A percentile compares a stretch with the other conserved stretches of the same genome.
Conservation (phyloP, 2,113 vertebrate species). For the Eonycteris spelaea region DNA sequence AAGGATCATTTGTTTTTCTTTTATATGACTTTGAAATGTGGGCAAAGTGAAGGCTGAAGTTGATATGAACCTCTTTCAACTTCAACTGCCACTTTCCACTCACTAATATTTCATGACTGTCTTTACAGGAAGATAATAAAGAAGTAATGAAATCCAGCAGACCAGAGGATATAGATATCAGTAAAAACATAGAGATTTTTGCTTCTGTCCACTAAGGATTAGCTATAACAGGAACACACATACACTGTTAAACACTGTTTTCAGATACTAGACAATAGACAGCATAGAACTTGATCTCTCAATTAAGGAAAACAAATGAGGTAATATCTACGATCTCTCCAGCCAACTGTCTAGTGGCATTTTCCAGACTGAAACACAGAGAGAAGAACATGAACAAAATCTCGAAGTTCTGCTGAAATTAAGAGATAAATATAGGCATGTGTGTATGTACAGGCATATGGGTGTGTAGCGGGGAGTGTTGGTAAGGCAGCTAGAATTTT, state of each 20-base stretch:
- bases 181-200: not conserved
- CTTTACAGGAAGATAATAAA: slow-evolving; percentile 17
- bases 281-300: not conserved
- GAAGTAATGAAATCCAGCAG: slow-evolving; percentile 31
- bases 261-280: not conserved
- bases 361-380: not conserved
- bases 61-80: not conserved
- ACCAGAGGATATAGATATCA: not conserved
- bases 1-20: slow-evolving; percentile 47
- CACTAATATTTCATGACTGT: not conserved
- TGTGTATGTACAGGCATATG: too few relatives aligned
- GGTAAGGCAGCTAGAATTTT: not conserved
- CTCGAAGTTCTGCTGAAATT: not conserved
- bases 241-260: not conserved
- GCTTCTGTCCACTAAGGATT: not conserved
- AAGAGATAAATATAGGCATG: not conserved
- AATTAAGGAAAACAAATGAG: not conserved
- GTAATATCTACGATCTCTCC: not conserved
- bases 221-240: not conserved
- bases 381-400: not conserved
- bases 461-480: accelerated
- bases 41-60: not conserved
- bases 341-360: not conserved
- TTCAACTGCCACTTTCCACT: not conserved
- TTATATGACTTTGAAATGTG: not conserved